Conservation (phyloP, 2,888 invertebrate genomes). For the Pediacus dermestoides region DNA sequence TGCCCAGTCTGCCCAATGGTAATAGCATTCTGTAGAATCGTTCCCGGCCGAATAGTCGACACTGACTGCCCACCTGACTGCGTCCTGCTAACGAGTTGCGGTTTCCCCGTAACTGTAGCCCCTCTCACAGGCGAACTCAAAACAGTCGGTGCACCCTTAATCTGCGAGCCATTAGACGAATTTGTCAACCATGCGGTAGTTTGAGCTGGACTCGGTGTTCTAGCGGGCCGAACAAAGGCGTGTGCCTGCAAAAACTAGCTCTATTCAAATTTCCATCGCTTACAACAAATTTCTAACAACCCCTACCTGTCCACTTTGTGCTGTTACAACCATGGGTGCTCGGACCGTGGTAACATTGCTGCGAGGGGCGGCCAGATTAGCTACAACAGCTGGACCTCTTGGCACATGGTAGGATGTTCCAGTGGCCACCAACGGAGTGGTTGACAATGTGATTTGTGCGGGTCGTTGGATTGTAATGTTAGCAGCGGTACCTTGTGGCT, state of each 20-base stretch:
- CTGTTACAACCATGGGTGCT: slow-evolving; percentile 45
- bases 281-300: not conserved
- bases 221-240: slow-evolving; percentile 44
- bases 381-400: slow-evolving; percentile 69
- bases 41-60: slow-evolving; percentile 43
- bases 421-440: slow-evolving; percentile 40
- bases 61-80: slow-evolving; percentile 39
- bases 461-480: slow-evolving; percentile 42
- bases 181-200: slow-evolving; percentile 46
- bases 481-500: slow-evolving; percentile 30
- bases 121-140: slow-evolving; percentile 45
- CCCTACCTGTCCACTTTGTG: slow-evolving; percentile 37
- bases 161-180: slow-evolving; percentile 44
- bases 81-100: slow-evolving; percentile 42
- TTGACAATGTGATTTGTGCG: slow-evolving; percentile 46
- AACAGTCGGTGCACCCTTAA: slow-evolving; percentile 46
- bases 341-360: slow-evolving; percentile 56
- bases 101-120: slow-evolving; percentile 43
- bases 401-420: slow-evolving; percentile 49
- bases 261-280: slow-evolving; percentile 3
- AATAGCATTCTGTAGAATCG: slow-evolving; percentile 48
- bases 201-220: slow-evolving; percentile 48
- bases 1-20: slow-evolving; percentile 45
- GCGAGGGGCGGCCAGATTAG: slow-evolving; percentile 68
- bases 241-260: slow-evolving; percentile 26